Evolutionary conservation across 2,113 vertebrate species (phyloP).

Genomic region (Pampusana beccarii): DNA sequence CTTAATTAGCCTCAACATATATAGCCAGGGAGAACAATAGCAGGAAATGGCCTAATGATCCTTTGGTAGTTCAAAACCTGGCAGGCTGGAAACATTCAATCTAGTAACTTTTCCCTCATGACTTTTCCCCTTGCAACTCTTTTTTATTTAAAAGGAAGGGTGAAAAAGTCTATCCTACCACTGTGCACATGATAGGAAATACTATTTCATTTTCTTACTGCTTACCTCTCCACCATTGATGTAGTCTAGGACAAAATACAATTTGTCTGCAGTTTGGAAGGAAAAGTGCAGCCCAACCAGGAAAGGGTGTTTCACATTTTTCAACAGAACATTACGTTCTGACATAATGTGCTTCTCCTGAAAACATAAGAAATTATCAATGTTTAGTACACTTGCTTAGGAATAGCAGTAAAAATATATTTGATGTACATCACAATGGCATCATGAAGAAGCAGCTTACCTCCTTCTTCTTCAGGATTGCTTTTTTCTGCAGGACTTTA

Average conservation of each 20-base stretch:
- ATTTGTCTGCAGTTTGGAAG: slow-evolving; percentile 95
- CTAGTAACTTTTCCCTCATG: slow-evolving; percentile 56
- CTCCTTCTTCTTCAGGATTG: slow-evolving; percentile 98
- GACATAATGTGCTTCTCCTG: slow-evolving; percentile 99
- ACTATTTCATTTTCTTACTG: neutral
- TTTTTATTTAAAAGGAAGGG: slow-evolving; percentile 55
- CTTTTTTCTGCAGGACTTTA: slow-evolving; percentile 98
- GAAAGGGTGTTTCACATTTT: slow-evolving; percentile 98
- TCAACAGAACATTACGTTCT: slow-evolving; percentile 94
- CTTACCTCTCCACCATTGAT: slow-evolving; percentile 99
- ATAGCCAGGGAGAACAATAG: slow-evolving; percentile 67
- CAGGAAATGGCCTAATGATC: slow-evolving; percentile 69
- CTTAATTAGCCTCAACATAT: slow-evolving; percentile 66
- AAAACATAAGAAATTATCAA: neutral
- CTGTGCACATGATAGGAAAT: slow-evolving; percentile 67
- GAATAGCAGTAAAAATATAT: neutral
- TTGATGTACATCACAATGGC: neutral
- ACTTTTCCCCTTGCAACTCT: slow-evolving; percentile 71
- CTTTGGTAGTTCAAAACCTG: slow-evolving; percentile 47
- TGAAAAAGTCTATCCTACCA: slow-evolving; percentile 34
- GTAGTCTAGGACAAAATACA: slow-evolving; percentile 97
- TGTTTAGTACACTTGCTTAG: neutral
- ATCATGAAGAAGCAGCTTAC: slow-evolving; percentile 59
- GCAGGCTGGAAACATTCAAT: slow-evolving; percentile 69
- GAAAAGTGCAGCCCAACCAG: slow-evolving; percentile 97